A percentile compares a stretch with the other conserved stretches of the same genome.
Conservation (phyloP, 2,113 vertebrate species). For the Entosphenus tridentatus region DNA sequence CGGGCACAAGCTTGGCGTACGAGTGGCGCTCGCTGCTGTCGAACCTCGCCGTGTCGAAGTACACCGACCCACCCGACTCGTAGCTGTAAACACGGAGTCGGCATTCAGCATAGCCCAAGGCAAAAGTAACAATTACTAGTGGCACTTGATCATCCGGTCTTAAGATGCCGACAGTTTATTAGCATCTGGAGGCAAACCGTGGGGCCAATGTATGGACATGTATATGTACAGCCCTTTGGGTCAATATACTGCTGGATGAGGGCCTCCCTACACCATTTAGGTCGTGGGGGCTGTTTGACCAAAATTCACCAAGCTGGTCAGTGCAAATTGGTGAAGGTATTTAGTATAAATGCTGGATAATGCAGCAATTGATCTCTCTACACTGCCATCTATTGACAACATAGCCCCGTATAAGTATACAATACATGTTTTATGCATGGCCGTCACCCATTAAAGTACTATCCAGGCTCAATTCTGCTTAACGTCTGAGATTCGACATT, state of each 20-base stretch:
- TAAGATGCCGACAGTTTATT: background rate
- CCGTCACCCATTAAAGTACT: no score
- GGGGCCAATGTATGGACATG: background rate
- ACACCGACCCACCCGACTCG: slow-evolving; percentile 68
- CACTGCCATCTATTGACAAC: no score
- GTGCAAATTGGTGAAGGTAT: no score
- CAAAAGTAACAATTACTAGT: background rate
- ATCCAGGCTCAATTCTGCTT: no score
- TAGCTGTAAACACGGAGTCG: slow-evolving; percentile 31
- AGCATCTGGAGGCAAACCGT: background rate
- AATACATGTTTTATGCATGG: no score
- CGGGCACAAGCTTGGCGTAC: slow-evolving; percentile 83
- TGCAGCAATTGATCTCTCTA: no score
- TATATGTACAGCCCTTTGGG: background rate
- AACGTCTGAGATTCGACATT: no score
- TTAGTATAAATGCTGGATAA: no score
- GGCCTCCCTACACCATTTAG: background rate
- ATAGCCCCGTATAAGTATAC: no score
- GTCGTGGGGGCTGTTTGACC: no score
- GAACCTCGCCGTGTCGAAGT: slow-evolving; percentile 69
- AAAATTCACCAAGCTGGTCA: no score
- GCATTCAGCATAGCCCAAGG: no score
- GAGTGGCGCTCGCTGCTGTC: slow-evolving; percentile 45
- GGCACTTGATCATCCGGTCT: slow-evolving; percentile 5
- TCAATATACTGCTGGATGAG: background rate